These are phyloP conservation scores for Linnaemya vulpina DNA, from an alignment of 2,888 invertebrate genomes.

Conservation along the genomic window DNA sequence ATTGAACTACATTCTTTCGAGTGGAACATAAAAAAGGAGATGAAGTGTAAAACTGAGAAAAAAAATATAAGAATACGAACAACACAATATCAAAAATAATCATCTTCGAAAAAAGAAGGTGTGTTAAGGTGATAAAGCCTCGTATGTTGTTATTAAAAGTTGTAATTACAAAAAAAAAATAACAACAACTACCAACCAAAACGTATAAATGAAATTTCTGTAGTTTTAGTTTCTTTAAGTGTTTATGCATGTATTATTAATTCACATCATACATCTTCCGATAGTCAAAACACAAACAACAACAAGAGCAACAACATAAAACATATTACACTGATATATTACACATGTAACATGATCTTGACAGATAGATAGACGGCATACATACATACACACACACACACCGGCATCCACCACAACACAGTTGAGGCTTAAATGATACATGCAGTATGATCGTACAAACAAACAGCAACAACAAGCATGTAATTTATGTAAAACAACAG, in stretches of 20 bases:
- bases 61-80: neutral
- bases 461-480: slow-evolving; percentile 68
- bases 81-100: neutral
- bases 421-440: slow-evolving; percentile 43
- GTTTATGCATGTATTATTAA: slow-evolving; percentile 80
- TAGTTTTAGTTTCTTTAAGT: slow-evolving; percentile 73
- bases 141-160: slow-evolving; percentile 29
- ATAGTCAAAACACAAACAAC: slow-evolving; percentile 38
- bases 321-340: slow-evolving; percentile 68
- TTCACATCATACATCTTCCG: slow-evolving; percentile 78
- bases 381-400: neutral
- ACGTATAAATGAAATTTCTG: slow-evolving; percentile 13
- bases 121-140: slow-evolving; percentile 71
- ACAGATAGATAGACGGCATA: slow-evolving; percentile 12
- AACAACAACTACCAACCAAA: slow-evolving; percentile 27
- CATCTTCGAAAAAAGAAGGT: slow-evolving; percentile 57
- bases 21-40: neutral
- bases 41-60: neutral
- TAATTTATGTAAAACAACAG: slow-evolving; percentile 68
- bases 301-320: slow-evolving; percentile 38
- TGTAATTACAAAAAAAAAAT: slow-evolving; percentile 23
- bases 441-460: slow-evolving; percentile 48
- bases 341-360: slow-evolving; percentile 64
- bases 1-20: neutral
- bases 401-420: slow-evolving; percentile 9